Evolutionary conservation across 2,797 vertebrate species (phyloP), one percentile per base, ranked within the genome.

Genomic region (Molossus molossus): DNA sequence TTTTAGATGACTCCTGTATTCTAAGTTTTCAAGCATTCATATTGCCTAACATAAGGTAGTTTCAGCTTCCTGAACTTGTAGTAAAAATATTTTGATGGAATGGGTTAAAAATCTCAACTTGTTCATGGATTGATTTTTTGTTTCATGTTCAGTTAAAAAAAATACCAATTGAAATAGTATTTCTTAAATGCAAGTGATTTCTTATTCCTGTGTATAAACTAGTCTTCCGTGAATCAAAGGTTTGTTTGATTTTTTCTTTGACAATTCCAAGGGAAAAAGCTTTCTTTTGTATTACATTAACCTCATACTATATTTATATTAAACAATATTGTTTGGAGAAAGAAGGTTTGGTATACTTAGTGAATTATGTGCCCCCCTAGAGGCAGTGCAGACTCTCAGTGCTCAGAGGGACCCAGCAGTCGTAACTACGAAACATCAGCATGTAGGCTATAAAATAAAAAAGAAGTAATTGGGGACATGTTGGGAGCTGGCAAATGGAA

Each of bases 291-390:
- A 50, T 55, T 67, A 81, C 76, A 91, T 96, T 89, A 97, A 94
- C 86, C 48, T 96, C 55, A 21, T 75, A 91, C 85, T 96, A 0
- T 98, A 96, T 98, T 98, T 97, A 62, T 96, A 64, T 97, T 97
- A 97, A 98, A 95, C 76, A 97, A 17, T 85, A 94, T 96, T 95
- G 37, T 97, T 95, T 53, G 5, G 73, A 65, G 53, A n/a, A 77
- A 37, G 53, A 84, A 58, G 50, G 23, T 75, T 97, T 96, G 80
- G 69, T 94, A 18, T 81, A 91, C 15, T 83, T 96, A 79, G 94
- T 95, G 90, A 88, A 83, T 97, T 96, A 86, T 15, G 87, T 50
- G 4, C 58, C 72, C 40, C 82, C 48, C 80, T 87, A 86, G 90
- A 91, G 70, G 58, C 40, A 60, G 67, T 93, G 69, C 23, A 87